Conservation (phyloP, 2,797 vertebrate genomes). For the Malurus leucopterus region DNA sequence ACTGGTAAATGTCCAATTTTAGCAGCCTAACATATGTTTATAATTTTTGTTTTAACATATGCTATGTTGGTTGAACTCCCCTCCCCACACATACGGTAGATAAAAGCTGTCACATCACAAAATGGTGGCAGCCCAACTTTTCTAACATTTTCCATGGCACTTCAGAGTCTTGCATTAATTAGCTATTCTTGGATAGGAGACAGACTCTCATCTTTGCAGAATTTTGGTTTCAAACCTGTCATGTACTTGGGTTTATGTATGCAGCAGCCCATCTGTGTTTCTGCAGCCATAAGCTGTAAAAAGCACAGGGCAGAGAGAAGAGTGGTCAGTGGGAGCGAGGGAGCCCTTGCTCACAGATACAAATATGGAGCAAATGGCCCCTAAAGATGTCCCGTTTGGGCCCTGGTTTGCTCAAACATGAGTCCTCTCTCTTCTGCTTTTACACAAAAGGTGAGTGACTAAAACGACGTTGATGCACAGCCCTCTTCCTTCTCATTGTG, state of each 20-base stretch:
- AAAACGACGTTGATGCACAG: accelerated
- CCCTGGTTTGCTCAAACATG: not conserved
- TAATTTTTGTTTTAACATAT: slow-evolving; percentile 66
- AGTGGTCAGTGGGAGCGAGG: not conserved
- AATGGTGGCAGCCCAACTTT: slow-evolving; percentile 59
- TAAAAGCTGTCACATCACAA: slow-evolving; percentile 61
- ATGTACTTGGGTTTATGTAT: slow-evolving; percentile 21
- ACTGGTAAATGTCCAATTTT: slow-evolving; percentile 64
- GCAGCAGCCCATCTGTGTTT: slow-evolving; percentile 42
- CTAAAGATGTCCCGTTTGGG: accelerated
- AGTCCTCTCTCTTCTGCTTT: not conserved
- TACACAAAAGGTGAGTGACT: not conserved
- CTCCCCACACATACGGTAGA: slow-evolving; percentile 55
- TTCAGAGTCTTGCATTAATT: slow-evolving; percentile 56
- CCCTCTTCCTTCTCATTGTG: not conserved
- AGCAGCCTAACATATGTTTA: slow-evolving; percentile 62
- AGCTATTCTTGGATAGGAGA: slow-evolving; percentile 52
- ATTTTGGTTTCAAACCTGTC: slow-evolving; percentile 19
- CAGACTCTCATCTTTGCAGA: slow-evolving; percentile 41
- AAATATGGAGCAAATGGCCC: not conserved
- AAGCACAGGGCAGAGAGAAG: not conserved
- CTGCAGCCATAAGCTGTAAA: not conserved
- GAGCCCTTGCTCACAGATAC: not conserved
- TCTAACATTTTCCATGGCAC: slow-evolving; percentile 51
- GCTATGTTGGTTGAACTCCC: slow-evolving; percentile 55